Evolutionary conservation across 2,888 invertebrate genomes (phyloP).

Genomic region (Synanthedon vespiformis): DNA sequence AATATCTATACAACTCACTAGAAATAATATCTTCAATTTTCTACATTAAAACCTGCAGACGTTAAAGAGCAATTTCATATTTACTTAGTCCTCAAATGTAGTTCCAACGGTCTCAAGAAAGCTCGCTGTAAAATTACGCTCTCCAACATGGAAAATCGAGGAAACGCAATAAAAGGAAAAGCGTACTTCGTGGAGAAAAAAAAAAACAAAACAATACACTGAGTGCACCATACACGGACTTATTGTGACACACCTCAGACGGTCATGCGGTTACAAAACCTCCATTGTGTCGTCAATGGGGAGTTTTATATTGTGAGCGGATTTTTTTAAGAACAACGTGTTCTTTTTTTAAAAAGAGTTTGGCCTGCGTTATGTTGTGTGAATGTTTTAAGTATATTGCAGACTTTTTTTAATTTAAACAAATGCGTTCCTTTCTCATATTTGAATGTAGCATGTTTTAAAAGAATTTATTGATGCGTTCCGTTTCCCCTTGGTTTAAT

Average conservation of each 20-base stretch:
- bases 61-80: constrained; percentile 1
- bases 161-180: constrained; percentile 28
- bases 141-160: constrained; percentile 24
- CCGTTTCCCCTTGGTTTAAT: neutral
- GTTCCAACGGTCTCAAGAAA: constrained; percentile 24
- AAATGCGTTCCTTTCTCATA: constrained; percentile 35
- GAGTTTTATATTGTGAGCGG: constrained; percentile 53
- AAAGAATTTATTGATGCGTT: neutral
- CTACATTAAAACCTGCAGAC: neutral
- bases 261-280: constrained; percentile 46
- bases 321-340: constrained; percentile 57
- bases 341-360: constrained; percentile 41
- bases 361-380: constrained; percentile 44
- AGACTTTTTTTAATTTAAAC: constrained; percentile 44
- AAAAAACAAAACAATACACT: constrained; percentile 53
- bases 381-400: constrained; percentile 56
- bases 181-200: constrained; percentile 28
- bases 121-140: constrained; percentile 18
- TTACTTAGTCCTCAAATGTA: neutral
- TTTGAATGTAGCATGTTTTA: neutral
- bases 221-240: constrained; percentile 48
- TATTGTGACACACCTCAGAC: constrained; percentile 46
- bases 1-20: too few relatives aligned
- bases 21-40: neutral
- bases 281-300: constrained; percentile 60